phyloP scores from a whole-genome alignment of 2,888 invertebrate species.

The Fabriciana adippe region DNA sequence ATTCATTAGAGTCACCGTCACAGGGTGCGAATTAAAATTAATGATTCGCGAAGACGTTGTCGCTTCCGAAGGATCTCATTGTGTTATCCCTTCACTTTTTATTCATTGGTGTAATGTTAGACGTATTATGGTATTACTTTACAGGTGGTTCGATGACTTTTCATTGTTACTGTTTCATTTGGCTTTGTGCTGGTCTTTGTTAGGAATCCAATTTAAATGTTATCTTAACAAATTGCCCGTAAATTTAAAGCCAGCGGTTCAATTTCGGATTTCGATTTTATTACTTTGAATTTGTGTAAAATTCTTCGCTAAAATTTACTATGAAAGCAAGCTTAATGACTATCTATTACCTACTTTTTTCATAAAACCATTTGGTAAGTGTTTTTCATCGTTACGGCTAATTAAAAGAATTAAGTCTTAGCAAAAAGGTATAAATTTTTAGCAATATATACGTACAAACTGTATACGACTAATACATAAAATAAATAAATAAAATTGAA shows the following conservation, averaged over 20 bases:
- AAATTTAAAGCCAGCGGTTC: not conserved
- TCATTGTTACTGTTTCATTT: conserved; percentile 45
- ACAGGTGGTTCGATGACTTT: conserved; percentile 69
- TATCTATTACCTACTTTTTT: not conserved
- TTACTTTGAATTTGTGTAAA: not conserved
- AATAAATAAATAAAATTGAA: too few relatives aligned
- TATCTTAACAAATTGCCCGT: conserved; percentile 11
- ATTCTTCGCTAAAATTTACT: not conserved
- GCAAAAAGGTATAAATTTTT: too few relatives aligned
- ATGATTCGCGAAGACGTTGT: conserved; percentile 77
- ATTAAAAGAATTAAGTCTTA: too few relatives aligned
- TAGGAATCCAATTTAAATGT: conserved; percentile 16
- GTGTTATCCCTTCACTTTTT: conserved; percentile 76
- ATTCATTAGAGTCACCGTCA: conserved; percentile 79
- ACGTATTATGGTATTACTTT: conserved; percentile 58
- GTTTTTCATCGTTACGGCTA: too few relatives aligned
- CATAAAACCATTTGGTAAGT: too few relatives aligned
- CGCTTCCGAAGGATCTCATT: conserved; percentile 67
- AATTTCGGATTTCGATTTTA: not conserved
- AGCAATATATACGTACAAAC: too few relatives aligned
- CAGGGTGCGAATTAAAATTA: conserved; percentile 81
- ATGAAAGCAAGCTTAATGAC: not conserved
- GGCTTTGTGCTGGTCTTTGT: conserved; percentile 26
- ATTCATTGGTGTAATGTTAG: conserved; percentile 65
- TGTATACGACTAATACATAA: too few relatives aligned